These are phyloP conservation scores for Palythoa caribaeorum DNA, from an alignment of 92 coral and sea anemone species.

Conservation along the genomic window DNA sequence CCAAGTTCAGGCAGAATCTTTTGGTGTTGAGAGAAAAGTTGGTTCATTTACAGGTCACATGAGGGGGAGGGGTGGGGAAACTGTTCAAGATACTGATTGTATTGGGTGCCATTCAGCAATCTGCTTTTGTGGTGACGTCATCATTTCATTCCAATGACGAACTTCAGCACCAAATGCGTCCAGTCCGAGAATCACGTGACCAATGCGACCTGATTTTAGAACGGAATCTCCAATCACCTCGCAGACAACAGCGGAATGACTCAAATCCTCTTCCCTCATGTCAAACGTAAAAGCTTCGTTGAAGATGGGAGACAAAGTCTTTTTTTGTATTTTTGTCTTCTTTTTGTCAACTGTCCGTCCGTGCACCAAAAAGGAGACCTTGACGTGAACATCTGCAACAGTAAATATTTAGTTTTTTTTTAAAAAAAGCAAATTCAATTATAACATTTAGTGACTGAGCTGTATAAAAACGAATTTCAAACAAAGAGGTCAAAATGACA, in stretches of 20 bases:
- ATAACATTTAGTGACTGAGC: too few species aligned
- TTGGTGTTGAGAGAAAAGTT: too few species aligned
- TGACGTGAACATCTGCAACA: constrained; percentile 71
- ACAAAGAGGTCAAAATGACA: too few species aligned
- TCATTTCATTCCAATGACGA: constrained; percentile 97
- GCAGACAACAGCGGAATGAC: constrained; percentile 75
- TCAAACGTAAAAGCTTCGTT: constrained; percentile 91
- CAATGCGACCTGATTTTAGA: constrained; percentile 76
- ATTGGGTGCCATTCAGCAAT: constrained; percentile 87
- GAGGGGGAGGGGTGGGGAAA: neutral
- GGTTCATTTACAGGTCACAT: too few species aligned
- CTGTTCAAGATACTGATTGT: constrained; percentile 37
- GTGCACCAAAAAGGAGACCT: constrained; percentile 73
- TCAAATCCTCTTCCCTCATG: constrained; percentile 80
- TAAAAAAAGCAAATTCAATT: too few species aligned
- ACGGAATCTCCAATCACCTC: constrained; percentile 91
- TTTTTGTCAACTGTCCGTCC: constrained; percentile 71
- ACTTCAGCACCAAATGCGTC: constrained; percentile 87
- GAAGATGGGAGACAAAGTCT: constrained; percentile 80
- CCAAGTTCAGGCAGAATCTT: too few species aligned
- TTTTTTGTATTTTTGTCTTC: constrained; percentile 82
- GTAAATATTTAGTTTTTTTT: neutral
- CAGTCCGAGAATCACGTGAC: constrained; percentile 78
- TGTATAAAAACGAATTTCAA: too few species aligned
- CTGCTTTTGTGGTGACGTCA: constrained; percentile 88